These are phyloP conservation scores for Typhlichthys eigenmanni DNA, from an alignment of 2,797 vertebrate species.

Conservation along the genomic window DNA sequence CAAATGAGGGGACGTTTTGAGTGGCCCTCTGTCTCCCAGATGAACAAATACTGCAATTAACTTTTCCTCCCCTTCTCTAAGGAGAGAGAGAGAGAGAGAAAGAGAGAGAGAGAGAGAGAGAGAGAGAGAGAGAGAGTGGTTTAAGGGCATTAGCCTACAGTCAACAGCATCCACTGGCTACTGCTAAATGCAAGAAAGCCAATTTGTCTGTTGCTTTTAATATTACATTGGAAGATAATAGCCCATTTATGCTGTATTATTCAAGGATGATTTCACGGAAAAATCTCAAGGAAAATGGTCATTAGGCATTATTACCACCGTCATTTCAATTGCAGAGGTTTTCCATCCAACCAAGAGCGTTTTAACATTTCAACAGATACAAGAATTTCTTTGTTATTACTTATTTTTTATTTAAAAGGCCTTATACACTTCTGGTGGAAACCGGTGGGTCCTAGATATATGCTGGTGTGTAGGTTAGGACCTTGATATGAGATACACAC, in stretches of 20 bases:
- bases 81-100: constrained; percentile 81
- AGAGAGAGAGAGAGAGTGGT: constrained; percentile 86
- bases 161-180: constrained; percentile 81
- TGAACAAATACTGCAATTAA: constrained; percentile 96
- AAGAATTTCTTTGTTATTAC: neutral
- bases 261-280: constrained; percentile 83
- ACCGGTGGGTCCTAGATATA: constrained; percentile 18
- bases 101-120: constrained; percentile 84
- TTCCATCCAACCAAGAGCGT: constrained; percentile 30
- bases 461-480: constrained; percentile 34
- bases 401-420: neutral
- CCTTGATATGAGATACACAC: constrained; percentile 41
- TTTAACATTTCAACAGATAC: constrained; percentile 14
- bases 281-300: constrained; percentile 73
- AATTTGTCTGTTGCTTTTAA: constrained; percentile 83
- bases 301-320: constrained; percentile 63
- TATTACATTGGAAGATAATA: constrained; percentile 84
- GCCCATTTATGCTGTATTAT: constrained; percentile 82
- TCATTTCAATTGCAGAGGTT: constrained; percentile 58
- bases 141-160: constrained; percentile 86
- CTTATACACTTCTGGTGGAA: constrained; percentile 3
- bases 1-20: constrained; percentile 89
- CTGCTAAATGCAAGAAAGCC: constrained; percentile 84
- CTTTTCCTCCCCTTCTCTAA: constrained; percentile 72
- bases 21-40: constrained; percentile 89